These are phyloP conservation scores for Pachypanchax playfairii DNA, from an alignment of 2,113 vertebrate genomes.

Conservation along the genomic window DNA sequence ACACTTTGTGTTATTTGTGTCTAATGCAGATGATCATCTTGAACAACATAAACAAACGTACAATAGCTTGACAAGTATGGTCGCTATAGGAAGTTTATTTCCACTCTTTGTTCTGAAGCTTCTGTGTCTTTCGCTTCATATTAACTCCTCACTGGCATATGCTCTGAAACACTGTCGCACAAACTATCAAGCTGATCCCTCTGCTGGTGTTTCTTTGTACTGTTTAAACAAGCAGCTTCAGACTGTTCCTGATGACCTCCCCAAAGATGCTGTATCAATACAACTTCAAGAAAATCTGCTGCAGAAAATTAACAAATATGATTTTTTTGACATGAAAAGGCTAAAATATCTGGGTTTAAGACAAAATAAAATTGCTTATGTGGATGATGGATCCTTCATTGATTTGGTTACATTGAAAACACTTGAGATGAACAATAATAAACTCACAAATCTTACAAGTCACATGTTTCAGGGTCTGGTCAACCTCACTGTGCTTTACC, in stretches of 20 bases:
- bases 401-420: constrained; percentile 4
- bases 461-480: constrained; percentile 43
- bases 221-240: not conserved
- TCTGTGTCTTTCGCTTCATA: constrained; percentile 16
- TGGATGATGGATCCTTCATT: constrained; percentile 38
- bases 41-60: too few species aligned
- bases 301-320: not conserved
- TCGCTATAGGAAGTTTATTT: not conserved
- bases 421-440: accelerated
- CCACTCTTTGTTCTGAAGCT: not conserved
- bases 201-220: not conserved
- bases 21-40: too few species aligned
- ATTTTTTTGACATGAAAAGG: constrained; percentile 13
- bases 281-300: accelerated
- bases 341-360: not conserved
- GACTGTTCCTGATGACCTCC: constrained; percentile 25
- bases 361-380: not conserved
- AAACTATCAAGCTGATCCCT: not conserved
- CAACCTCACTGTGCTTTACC: constrained; percentile 10
- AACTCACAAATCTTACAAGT: constrained; percentile 16
- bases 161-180: constrained; percentile 34
- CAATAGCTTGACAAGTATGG: not conserved
- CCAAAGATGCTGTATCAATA: not conserved
- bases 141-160: constrained; percentile 10
- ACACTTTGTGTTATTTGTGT: too few species aligned